Evolutionary conservation across 2,797 vertebrate species (phyloP), one percentile per base, ranked within the genome.

Genomic region (Parotocinclus haroldoi): DNA sequence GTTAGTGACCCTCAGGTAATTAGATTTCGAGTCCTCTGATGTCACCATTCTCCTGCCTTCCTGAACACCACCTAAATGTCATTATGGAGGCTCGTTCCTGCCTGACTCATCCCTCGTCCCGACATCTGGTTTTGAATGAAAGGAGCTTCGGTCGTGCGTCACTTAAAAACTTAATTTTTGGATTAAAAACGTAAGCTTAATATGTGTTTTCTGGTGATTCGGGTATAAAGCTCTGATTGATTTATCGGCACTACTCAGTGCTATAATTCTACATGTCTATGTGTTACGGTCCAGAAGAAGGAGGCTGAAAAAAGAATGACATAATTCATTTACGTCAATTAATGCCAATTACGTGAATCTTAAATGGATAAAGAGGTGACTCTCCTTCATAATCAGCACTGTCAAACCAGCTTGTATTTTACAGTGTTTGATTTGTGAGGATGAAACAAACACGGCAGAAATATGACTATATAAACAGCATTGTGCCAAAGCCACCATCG

Each of bases 91-190:
- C 38, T 51, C 49, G 52, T 58, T 81, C 70, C 66, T 68, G 69
- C 83, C 85, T 89, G 84, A 88, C 82, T 90, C 87, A 85, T 84
- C 81, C 68, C 82, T 90, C 87, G 85, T 84, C 81, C 68, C 81
- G 85, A 89, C 89, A 90, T 91, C 87, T 91, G 89, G 83, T 27
- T 76, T 69, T 84, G 88, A 91, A 84, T 85, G 87, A 81, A 86
- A 78, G 72, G 82, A 81, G 78, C 82, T 74, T 76, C 71, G 78
- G 81, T 82, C 80, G 73, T 73, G 57, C 14, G 78, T 82, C 79
- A 77, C 78, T 83, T 51, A 12, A 54, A 72, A 85, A 89, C 85
- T 84, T 90, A 89, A 91, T 90, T 89, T n/a, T n/a, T n/a, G n/a
- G n/a, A n/a, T n/a, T n/a, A n/a, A n/a, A n/a, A 84, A 84, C 84